Base-by-base conservation (phyloP, 2,797 vertebrate species). In the Mormyrops attenuatus region DNA sequence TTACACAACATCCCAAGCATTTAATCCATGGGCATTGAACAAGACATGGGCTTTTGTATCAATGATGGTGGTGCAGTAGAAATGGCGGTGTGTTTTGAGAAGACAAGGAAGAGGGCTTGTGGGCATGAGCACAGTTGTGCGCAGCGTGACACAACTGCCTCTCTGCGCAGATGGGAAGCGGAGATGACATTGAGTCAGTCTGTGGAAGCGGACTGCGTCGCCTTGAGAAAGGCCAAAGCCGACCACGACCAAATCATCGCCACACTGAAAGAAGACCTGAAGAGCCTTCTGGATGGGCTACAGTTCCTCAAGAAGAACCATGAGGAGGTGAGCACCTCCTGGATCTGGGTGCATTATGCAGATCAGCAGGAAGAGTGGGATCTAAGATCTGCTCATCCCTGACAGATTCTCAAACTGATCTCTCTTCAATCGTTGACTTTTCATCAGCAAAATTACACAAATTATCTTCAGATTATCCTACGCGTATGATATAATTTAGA, bases 241-340 rank as follows among this genome's bases (percentile, higher is more conserved):
- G 95, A 96, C 90, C 96, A 96, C 0, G 94, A 95, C 85, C 95
- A 96, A 92, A 91, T 96, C 89, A 95, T 95, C 2, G 89, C 93
- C 82, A 95, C 95, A 0, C 95, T 97, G 90, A 91, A 93, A 82
- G 95, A 95, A 77, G 96, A 97, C 89, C 93, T 97, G 91, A 96
- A 96, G 89, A 96, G 96, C 92, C 94, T 97, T 92, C 96, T 96
- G 93, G 95, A 96, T 90, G 96, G 97, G 93, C 94, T 96, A 17
- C 95, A 95, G 92, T 96, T 96, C 92, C 94, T 97, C 86, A 96
- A 96, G 92, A 97, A 95, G 91, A 96, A 96, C 90, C 96, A 97
- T 17, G 94, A 96, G 0, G 96, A 96, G 96, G 96, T 97, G 91
- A 93, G 92, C 90, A 50, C n/a, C 22, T 52, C n/a, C 41, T 47